These are phyloP conservation scores for Numida meleagris DNA, from an alignment of 2,113 vertebrate species.

Conservation along the genomic window DNA sequence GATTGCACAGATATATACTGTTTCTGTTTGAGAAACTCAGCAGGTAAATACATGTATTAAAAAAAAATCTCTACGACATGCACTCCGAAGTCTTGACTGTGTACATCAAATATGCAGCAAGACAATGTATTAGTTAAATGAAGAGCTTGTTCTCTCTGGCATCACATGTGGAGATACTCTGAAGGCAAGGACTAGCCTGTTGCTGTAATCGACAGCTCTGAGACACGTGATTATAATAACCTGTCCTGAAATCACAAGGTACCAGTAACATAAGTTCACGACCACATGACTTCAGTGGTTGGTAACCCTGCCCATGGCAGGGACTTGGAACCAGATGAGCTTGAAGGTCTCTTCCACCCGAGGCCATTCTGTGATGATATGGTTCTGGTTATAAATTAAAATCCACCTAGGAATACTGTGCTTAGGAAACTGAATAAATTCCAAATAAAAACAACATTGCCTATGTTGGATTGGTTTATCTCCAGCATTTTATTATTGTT, in stretches of 20 bases:
- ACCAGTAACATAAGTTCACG: fast-evolving
- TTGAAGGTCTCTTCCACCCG: background rate
- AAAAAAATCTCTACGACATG: background rate
- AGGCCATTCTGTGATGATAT: too few relatives aligned
- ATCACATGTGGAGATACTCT: fast-evolving
- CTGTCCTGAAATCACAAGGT: background rate
- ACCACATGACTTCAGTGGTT: background rate
- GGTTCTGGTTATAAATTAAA: background rate
- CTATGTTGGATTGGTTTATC: background rate
- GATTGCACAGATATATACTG: background rate
- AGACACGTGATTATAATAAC: too few relatives aligned
- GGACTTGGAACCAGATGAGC: background rate
- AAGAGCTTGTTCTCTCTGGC: fast-evolving
- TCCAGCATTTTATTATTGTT: background rate
- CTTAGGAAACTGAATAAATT: background rate
- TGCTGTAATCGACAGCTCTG: background rate
- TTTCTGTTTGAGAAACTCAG: background rate
- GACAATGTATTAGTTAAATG: background rate
- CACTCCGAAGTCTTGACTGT: background rate
- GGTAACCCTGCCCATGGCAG: background rate
- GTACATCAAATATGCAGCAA: fast-evolving
- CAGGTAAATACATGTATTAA: background rate
- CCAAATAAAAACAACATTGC: background rate
- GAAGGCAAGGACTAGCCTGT: background rate
- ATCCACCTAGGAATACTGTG: fast-evolving